These are phyloP conservation scores for Imbricaverruca yamaguchii DNA, from an alignment of 2,888 invertebrate species.

Conservation along the genomic window DNA sequence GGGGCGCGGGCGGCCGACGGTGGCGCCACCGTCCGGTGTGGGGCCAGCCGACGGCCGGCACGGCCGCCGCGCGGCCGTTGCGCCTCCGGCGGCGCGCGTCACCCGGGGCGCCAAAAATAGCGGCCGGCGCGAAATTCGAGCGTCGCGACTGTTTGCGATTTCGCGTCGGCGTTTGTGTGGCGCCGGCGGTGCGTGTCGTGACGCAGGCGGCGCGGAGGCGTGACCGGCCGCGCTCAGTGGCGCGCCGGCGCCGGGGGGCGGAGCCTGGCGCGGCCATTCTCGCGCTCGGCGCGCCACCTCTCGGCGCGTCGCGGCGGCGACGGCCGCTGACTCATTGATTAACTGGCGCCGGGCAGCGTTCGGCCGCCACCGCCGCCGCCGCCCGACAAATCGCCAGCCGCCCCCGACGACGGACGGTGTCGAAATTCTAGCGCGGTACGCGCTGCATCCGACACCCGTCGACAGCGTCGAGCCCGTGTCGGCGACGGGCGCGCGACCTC, in stretches of 20 bases:
- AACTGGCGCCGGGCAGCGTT: not conserved
- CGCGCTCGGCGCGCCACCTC: slow-evolving; percentile 6
- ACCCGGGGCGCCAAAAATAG: not conserved
- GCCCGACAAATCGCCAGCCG: not conserved
- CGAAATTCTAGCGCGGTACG: too few species aligned
- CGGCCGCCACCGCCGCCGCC: not conserved
- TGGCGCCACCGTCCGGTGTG: not conserved
- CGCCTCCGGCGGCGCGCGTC: not conserved
- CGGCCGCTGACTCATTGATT: not conserved
- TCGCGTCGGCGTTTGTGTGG: not conserved
- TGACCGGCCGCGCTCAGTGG: not conserved
- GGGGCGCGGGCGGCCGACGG: not conserved
- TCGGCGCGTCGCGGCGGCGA: not conserved
- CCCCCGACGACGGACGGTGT: not conserved
- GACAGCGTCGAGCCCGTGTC: not conserved
- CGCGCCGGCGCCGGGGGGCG: slow-evolving; percentile 1
- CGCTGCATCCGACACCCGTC: not conserved
- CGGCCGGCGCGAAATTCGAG: slow-evolving; percentile 9
- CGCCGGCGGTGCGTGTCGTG: not conserved
- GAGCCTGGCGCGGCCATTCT: slow-evolving; percentile 8
- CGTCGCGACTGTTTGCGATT: not conserved
- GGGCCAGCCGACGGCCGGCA: not conserved
- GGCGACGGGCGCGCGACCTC: not conserved
- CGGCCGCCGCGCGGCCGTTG: not conserved
- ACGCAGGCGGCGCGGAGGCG: not conserved